Evolutionary conservation across 2,113 vertebrate species (phyloP).

Genomic region (Tringa solitaria): DNA sequence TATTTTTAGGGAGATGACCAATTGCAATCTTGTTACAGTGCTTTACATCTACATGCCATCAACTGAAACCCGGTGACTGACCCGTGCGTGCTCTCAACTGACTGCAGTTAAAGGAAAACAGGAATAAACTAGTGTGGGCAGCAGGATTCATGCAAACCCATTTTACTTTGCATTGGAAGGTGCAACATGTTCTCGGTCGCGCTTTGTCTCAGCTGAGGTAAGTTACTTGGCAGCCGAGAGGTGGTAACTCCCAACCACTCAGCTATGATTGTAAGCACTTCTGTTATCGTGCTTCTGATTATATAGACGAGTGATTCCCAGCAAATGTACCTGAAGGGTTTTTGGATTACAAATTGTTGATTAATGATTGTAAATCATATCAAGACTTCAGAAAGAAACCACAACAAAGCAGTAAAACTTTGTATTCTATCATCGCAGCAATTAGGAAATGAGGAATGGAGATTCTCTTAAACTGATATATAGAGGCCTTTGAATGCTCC

Average conservation of each 20-base stretch:
- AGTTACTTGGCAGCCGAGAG: not conserved
- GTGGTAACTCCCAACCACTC: not conserved
- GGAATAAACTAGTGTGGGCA: not conserved
- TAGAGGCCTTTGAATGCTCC: not conserved
- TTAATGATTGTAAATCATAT: constrained; percentile 16
- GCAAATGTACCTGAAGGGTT: constrained; percentile 26
- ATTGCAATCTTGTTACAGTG: not conserved
- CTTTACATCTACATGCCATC: not conserved
- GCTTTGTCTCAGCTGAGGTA: not conserved
- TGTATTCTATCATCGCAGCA: not conserved
- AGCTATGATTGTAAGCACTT: not conserved
- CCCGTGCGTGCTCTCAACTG: not conserved
- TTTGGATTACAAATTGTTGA: constrained; percentile 10
- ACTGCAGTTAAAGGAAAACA: not conserved
- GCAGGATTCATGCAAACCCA: not conserved
- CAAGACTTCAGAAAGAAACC: not conserved
- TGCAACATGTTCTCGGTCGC: accelerated
- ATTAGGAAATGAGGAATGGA: not conserved
- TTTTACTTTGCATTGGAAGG: not conserved
- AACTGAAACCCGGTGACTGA: not conserved
- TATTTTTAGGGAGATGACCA: not conserved
- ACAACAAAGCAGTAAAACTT: constrained; percentile 44
- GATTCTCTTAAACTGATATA: not conserved
- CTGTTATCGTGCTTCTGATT: not conserved
- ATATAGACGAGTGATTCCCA: not conserved